phyloP scores from a whole-genome alignment of 2,797 vertebrate species.

The Limnodromus scolopaceus region DNA sequence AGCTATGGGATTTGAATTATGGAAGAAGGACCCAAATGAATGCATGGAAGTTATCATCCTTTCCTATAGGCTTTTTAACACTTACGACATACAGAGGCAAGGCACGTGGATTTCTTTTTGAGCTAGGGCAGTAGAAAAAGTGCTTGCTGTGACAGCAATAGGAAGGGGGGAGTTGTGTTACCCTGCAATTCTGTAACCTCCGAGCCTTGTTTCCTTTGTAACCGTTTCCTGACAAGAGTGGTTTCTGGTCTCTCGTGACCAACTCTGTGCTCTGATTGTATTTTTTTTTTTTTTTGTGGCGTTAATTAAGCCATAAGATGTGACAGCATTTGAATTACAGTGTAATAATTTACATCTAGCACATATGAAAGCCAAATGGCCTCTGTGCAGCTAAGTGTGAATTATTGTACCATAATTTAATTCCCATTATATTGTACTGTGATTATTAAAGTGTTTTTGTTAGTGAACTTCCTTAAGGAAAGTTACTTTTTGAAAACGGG shows the following conservation, averaged over 20 bases:
- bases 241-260: neutral
- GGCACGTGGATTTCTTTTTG: neutral
- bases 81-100: fast-evolving
- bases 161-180: neutral
- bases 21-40: neutral
- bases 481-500: neutral
- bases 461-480: constrained; percentile 69
- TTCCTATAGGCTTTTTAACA: neutral
- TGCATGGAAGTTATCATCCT: neutral
- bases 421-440: constrained; percentile 66
- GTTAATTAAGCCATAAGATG: neutral
- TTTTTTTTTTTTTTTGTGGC: neutral
- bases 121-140: neutral
- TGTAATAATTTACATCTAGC: constrained; percentile 41
- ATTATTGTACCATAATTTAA: constrained; percentile 43
- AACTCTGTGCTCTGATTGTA: neutral
- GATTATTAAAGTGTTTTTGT: constrained; percentile 60
- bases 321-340: constrained; percentile 49
- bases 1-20: neutral
- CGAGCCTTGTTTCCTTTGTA: neutral
- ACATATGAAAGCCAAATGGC: constrained; percentile 60
- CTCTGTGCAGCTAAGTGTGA: constrained; percentile 26
- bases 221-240: neutral
- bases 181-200: neutral
- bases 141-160: neutral